Conservation (phyloP, 2,797 vertebrate species). For the Melanogrammus aeglefinus region DNA sequence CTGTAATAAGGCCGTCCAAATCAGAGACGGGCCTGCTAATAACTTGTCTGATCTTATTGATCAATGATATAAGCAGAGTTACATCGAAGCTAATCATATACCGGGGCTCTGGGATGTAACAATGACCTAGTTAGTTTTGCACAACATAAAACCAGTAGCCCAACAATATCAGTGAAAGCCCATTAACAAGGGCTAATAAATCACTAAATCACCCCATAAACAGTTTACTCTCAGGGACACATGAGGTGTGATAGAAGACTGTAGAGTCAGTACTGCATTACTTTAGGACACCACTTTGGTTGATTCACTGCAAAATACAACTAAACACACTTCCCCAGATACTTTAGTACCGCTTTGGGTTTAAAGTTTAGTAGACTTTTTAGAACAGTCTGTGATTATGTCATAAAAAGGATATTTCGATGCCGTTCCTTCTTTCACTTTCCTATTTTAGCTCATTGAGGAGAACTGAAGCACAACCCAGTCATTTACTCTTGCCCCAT, state of each 20-base stretch:
- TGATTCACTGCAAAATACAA: background rate
- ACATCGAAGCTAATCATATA: background rate
- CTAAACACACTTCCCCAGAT: background rate
- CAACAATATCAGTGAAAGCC: background rate
- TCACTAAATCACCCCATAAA: background rate
- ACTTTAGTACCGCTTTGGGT: background rate
- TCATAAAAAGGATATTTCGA: background rate
- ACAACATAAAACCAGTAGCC: conserved; percentile 4
- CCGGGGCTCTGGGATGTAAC: background rate
- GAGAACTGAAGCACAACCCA: background rate
- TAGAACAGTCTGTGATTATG: background rate
- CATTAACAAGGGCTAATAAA: background rate
- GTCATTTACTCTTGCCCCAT: background rate
- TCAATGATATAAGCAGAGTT: background rate
- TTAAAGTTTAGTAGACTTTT: background rate
- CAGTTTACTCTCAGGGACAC: background rate
- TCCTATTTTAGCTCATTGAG: background rate
- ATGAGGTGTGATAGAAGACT: background rate
- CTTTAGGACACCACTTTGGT: background rate
- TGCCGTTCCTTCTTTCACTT: background rate
- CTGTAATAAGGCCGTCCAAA: too few species aligned
- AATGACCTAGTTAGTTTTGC: background rate
- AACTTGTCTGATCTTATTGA: background rate
- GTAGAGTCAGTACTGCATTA: background rate
- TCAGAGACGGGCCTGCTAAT: too few species aligned